Evolutionary conservation across 2,113 vertebrate species (phyloP), one percentile per base, ranked within the genome.

Genomic region (Microtus ochrogaster): DNA sequence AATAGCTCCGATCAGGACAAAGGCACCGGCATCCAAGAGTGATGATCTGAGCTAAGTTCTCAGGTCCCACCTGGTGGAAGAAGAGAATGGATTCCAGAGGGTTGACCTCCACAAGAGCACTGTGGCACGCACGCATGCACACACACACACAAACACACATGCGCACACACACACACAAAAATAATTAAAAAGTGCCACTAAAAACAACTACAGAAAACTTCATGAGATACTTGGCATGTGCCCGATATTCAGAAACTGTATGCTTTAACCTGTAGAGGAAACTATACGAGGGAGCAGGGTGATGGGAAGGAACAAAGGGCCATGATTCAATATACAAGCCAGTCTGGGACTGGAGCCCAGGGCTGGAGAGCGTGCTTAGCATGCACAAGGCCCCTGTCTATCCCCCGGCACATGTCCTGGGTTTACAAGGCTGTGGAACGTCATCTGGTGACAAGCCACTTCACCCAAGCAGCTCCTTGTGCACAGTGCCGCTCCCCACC

Each of bases 381-480:
- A 52, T 65, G 8, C 19, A 44, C 66, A 74, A 74, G 68, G 33
- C 26, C 41, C 52, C 24, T 17, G 55, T 89, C 24, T 5, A 33
- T 12, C 28, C 28, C 76, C 77, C 12, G 1, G 2, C 26, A 49
- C 17, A 17, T 1, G 58, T 33, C 79, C 49, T 65, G 79, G 91
- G 92, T 96, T 95, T 72, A 89, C 79, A 79, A 73, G 78, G 65
- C 79, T 66, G 24, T 28, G 58, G 85, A 91, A 63, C 81, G 58
- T 21, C 0, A 4, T 55, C 65, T 19, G 47, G 55, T 78, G 49
- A 49, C 87, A 58, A 39, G 82, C 89, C 78, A n/a, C 30, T 68
- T 90, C 72, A n/a, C 79, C 88, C 44, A 52, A 90, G 52, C 9
- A 3, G 79, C 13, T 73, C 77, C 81, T 72, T 2, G 3, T 44